Evolutionary conservation across 2,888 invertebrate species (phyloP).

Genomic region (Brenthis daphne): DNA sequence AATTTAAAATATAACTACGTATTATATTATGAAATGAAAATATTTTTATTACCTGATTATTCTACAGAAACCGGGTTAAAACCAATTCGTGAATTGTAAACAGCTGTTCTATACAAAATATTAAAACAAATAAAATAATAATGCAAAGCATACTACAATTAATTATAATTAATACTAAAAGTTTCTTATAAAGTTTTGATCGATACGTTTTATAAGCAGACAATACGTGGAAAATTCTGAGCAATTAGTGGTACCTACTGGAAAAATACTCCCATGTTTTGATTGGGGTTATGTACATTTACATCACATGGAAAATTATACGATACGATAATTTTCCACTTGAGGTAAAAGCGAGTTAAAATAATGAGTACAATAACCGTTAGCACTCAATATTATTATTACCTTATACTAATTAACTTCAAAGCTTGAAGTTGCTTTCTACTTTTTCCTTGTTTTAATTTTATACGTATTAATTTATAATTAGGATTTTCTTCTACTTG

Average conservation of each 20-base stretch:
- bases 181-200: background rate
- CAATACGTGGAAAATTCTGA: background rate
- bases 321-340: too few species aligned
- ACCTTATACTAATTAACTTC: too few species aligned
- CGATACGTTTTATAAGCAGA: background rate
- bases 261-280: constrained; percentile 19
- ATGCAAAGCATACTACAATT: too few species aligned
- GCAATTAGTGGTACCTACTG: constrained; percentile 18
- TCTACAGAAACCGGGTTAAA: constrained; percentile 3
- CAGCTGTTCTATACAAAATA: background rate
- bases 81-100: constrained; percentile 6
- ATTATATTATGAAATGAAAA: background rate
- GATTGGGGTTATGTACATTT: background rate
- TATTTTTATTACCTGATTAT: constrained; percentile 6
- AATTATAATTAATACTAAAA: too few species aligned
- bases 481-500: too few species aligned
- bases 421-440: background rate
- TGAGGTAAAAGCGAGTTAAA: too few species aligned
- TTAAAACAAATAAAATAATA: background rate
- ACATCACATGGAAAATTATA: constrained; percentile 23
- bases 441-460: too few species aligned
- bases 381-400: too few species aligned
- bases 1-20: background rate
- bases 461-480: too few species aligned
- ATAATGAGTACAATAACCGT: too few species aligned